Conservation (phyloP, 2,888 invertebrate genomes). For the Watsonalla cultraria region DNA sequence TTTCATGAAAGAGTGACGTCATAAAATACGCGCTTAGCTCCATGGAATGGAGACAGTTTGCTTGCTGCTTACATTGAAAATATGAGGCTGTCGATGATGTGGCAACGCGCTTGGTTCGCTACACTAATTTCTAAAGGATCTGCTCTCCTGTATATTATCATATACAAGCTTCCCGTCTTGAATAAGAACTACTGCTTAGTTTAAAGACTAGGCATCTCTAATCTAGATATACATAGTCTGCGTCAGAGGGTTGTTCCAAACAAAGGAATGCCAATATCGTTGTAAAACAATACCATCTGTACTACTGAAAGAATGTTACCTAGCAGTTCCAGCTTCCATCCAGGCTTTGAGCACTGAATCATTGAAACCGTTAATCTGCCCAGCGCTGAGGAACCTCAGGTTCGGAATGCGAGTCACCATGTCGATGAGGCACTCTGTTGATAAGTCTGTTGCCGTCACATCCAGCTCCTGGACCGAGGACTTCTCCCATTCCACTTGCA, state of each 20-base stretch:
- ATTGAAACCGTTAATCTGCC: constrained; percentile 98
- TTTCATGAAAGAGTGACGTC: too few species aligned
- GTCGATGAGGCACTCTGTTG: constrained; percentile 94
- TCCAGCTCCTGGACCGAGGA: constrained; percentile 96
- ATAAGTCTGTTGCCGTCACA: constrained; percentile 97
- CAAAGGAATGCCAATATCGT: neutral
- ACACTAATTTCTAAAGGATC: too few species aligned
- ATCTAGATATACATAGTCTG: too few species aligned
- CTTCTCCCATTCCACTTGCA: constrained; percentile 99
- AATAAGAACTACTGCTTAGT: too few species aligned
- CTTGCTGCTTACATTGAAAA: too few species aligned
- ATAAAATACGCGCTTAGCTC: too few species aligned
- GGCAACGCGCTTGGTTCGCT: neutral
- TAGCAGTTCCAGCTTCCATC: constrained; percentile 90
- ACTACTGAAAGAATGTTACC: constrained; percentile 46
- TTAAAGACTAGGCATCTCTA: too few species aligned
- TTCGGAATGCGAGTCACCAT: constrained; percentile 93
- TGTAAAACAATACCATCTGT: too few species aligned
- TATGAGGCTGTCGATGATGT: too few species aligned
- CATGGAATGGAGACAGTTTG: too few species aligned
- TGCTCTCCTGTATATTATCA: too few species aligned
- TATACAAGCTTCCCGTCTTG: too few species aligned
- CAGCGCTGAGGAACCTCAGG: constrained; percentile 94
- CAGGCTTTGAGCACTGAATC: constrained; percentile 96
- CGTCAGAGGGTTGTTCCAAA: neutral